These are phyloP conservation scores for Dimorphilus gyrociliatus DNA, from an alignment of 2,888 invertebrate genomes.

Conservation along the genomic window DNA sequence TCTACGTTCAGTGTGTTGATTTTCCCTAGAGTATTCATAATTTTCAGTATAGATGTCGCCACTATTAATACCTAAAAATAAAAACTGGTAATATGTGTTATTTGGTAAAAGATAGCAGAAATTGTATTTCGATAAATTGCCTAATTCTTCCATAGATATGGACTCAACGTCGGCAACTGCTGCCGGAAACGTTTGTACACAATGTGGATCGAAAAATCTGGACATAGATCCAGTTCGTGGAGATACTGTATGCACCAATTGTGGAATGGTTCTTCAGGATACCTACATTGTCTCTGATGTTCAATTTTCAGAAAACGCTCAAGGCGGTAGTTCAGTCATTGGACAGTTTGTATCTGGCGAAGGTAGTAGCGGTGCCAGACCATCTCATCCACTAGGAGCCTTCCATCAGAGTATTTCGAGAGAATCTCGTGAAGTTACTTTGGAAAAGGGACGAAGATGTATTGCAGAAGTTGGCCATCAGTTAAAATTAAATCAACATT, in stretches of 20 bases:
- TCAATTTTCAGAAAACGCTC: constrained; percentile 80
- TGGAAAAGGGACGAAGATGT: constrained; percentile 64
- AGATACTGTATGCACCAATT: constrained; percentile 84
- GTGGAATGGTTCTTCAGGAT: constrained; percentile 88
- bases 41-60: too few species aligned
- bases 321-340: constrained; percentile 68
- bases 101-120: too few species aligned
- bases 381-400: constrained; percentile 33
- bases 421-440: constrained; percentile 79
- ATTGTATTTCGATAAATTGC: too few species aligned
- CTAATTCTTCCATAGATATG: too few species aligned
- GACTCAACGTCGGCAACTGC: too few species aligned
- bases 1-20: too few species aligned
- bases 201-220: constrained; percentile 53
- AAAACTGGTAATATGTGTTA: too few species aligned
- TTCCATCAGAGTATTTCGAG: constrained; percentile 45
- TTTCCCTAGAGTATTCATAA: too few species aligned
- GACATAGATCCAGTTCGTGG: constrained; percentile 86
- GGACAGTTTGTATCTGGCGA: constrained; percentile 86
- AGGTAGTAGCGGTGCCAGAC: constrained; percentile 46
- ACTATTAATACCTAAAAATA: too few species aligned
- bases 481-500: constrained; percentile 67
- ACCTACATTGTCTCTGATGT: constrained; percentile 90
- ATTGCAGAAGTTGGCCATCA: constrained; percentile 72
- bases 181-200: constrained; percentile 29